Conservation (phyloP, 2,888 invertebrate genomes). For the Ellobium chinense region DNA sequence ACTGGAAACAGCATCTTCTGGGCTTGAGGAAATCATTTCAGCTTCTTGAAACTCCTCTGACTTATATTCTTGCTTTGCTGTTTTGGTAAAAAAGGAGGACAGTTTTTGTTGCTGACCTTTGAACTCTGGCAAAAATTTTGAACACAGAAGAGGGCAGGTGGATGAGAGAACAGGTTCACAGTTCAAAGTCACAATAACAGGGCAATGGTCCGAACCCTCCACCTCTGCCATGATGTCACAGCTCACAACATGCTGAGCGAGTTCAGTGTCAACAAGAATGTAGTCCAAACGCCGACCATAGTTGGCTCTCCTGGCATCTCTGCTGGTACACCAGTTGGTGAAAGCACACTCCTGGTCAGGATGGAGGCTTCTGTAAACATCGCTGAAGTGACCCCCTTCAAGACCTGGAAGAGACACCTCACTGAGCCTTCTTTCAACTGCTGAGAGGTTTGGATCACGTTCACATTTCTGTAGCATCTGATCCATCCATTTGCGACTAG, state of each 20-base stretch:
- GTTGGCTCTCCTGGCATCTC: constrained; percentile 80
- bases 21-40: not conserved
- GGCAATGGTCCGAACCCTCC: constrained; percentile 81
- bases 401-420: constrained; percentile 23
- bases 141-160: constrained; percentile 78
- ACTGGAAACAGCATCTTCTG: not conserved
- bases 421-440: constrained; percentile 43
- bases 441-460: constrained; percentile 56
- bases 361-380: constrained; percentile 80
- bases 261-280: constrained; percentile 76
- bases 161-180: constrained; percentile 62
- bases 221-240: constrained; percentile 73
- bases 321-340: constrained; percentile 80
- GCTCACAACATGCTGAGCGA: constrained; percentile 58
- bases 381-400: constrained; percentile 76
- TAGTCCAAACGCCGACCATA: constrained; percentile 81
- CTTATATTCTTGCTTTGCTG: constrained; percentile 1
- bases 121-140: constrained; percentile 80
- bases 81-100: constrained; percentile 68
- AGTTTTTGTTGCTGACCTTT: constrained; percentile 77
- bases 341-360: constrained; percentile 78
- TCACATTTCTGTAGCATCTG: constrained; percentile 69
- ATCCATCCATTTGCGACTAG: constrained; percentile 78
- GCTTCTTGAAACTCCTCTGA: too few relatives aligned
- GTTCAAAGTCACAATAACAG: constrained; percentile 77